Conservation (phyloP, 2,113 vertebrate species). For the Melanerpes formicivorus region DNA sequence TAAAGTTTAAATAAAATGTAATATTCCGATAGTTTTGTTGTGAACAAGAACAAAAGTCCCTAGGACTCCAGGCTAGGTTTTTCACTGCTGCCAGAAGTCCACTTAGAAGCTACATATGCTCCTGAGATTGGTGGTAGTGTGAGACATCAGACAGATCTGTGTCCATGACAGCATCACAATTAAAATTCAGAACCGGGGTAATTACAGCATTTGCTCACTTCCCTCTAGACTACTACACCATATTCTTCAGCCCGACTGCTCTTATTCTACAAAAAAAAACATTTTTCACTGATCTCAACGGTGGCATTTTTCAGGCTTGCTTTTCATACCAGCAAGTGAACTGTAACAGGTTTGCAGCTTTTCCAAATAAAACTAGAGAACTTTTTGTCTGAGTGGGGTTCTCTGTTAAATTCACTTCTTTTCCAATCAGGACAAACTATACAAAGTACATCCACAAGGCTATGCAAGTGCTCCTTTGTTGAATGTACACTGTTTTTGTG, state of each 20-base stretch:
- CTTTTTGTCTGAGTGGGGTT: constrained; percentile 22
- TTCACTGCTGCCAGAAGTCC: not conserved
- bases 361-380: constrained; percentile 24
- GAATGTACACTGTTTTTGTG: not conserved
- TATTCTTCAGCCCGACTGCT: not conserved
- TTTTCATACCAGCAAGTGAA: constrained; percentile 10
- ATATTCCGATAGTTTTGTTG: not conserved
- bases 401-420: constrained; percentile 44
- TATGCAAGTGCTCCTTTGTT: constrained; percentile 8
- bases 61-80: not conserved
- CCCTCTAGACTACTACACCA: not conserved
- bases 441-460: constrained; percentile 10
- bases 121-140: not conserved
- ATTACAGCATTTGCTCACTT: not conserved
- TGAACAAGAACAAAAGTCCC: not conserved
- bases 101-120: not conserved
- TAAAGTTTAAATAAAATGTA: not conserved
- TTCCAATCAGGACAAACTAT: constrained; percentile 45
- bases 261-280: not conserved
- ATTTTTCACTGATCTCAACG: not conserved
- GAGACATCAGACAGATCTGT: not conserved
- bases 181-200: not conserved
- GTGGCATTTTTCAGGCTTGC: not conserved
- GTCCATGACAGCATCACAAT: not conserved
- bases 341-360: constrained; percentile 43